Evolutionary conservation across 2,888 invertebrate species (phyloP).

Genomic region (Sipunculus nudus): DNA sequence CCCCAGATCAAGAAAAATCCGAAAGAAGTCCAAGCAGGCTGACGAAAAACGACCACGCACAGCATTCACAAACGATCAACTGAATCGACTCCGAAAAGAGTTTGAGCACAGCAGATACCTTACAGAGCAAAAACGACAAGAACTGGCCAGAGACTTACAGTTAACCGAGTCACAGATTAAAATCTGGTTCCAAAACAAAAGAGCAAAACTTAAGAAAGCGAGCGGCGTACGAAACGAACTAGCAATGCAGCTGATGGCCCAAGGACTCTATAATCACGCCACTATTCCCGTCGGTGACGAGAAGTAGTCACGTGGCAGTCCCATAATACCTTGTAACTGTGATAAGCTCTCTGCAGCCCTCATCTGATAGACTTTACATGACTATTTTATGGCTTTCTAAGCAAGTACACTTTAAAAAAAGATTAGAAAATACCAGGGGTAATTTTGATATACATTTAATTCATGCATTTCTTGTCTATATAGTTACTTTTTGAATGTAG

Average conservation of each 20-base stretch:
- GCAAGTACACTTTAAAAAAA: too few species aligned
- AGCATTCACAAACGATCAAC: slow-evolving; percentile 89
- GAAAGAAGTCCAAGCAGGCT: slow-evolving; percentile 28
- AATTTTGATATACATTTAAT: too few species aligned
- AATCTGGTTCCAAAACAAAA: slow-evolving; percentile 97
- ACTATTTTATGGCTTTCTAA: too few species aligned
- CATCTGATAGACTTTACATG: too few species aligned
- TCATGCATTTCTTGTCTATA: too few species aligned
- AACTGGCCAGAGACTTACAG: slow-evolving; percentile 83
- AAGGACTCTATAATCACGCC: slow-evolving; percentile 88
- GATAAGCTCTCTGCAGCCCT: too few species aligned
- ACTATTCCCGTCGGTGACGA: slow-evolving; percentile 20
- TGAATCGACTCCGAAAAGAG: slow-evolving; percentile 85
- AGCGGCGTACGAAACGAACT: slow-evolving; percentile 82
- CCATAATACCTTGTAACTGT: too few species aligned
- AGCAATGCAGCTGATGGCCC: slow-evolving; percentile 91
- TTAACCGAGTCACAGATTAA: slow-evolving; percentile 87
- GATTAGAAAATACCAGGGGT: too few species aligned
- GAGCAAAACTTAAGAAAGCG: slow-evolving; percentile 94
- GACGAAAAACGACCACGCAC: slow-evolving; percentile 86
- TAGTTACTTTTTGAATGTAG: too few species aligned
- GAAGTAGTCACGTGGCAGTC: too few species aligned
- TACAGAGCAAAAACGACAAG: slow-evolving; percentile 89
- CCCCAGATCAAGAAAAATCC: slow-evolving; percentile 51
- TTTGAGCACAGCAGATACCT: slow-evolving; percentile 79